Evolutionary conservation across 2,888 invertebrate species (phyloP), one percentile per base, ranked within the genome.

Genomic region (Sphecodes monilicornis): DNA sequence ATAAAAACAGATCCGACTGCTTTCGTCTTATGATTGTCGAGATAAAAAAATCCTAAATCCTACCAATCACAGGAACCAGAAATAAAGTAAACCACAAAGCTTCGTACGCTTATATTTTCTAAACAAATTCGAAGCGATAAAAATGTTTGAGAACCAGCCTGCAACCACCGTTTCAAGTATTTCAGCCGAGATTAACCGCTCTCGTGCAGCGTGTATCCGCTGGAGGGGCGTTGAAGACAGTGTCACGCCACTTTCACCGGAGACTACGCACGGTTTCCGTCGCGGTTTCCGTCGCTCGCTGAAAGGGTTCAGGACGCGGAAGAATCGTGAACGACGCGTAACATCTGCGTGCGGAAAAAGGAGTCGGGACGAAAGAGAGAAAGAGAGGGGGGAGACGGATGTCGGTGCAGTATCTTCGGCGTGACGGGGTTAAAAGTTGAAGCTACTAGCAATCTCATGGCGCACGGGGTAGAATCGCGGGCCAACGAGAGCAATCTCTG

Each of bases 401-500:
- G 57, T 66, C 64, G 29, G n/a, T 43, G 54, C 43, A 36, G 36
- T 66, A 75, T 41, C 32, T 66, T 39, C 8, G 26, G 54, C 26
- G 64, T 26, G 54, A 72, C 18, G 75, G 80, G 81, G 83, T 76
- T 68, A 57, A 83, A 83, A 76, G 82, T 82, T 76, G 60, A 66
- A 68, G 50, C 75, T 66, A 80, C 54, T 36, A 26, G 75, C 72
- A 80, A 80, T 83, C 71, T 75, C 54, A 32, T 22, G 32, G 29
- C 29, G 32, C 36, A 75, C 2, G 39, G 18, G 43, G 57, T 39
- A 57, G n/a, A 74, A 82, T 78, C 73, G 69, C 8, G 80, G 70
- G 11, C 54, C 76, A 73, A 68, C 57, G 72, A 76, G 71, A 68
- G 72, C 80, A 80, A 83, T 83, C 80, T 83, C 80, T 83, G 82